Percentiles rank a stretch among this genome's conserved stretches.
Conservation (phyloP, 2,113 vertebrate species). For the Corydoras maculifer region DNA sequence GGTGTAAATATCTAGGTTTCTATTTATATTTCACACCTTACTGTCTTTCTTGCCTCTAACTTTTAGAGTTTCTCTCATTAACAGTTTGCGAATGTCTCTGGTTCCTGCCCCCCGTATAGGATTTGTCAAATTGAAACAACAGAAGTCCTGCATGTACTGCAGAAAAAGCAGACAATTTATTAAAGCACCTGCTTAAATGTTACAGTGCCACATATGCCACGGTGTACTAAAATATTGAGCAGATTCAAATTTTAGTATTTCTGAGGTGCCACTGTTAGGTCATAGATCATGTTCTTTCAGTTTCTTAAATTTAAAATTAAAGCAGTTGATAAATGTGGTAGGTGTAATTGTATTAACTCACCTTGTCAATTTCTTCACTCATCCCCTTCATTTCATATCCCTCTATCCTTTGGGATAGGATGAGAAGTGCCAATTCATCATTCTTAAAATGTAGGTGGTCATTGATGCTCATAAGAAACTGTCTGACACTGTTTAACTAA, state of each 20-base stretch:
- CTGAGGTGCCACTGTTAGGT: no score
- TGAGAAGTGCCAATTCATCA: constrained; percentile 56
- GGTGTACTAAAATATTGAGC: no score
- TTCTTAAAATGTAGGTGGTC: constrained; percentile 55
- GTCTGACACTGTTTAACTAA: constrained; percentile 58
- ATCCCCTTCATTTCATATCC: constrained; percentile 62
- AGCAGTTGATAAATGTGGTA: no score
- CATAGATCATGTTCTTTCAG: no score
- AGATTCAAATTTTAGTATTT: no score
- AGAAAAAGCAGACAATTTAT: constrained; percentile 4
- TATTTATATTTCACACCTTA: constrained; percentile 61
- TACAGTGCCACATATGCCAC: no score
- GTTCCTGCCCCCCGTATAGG: constrained; percentile 62
- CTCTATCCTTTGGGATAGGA: constrained; percentile 61
- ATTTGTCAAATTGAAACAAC: constrained; percentile 64
- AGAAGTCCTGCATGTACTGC: constrained; percentile 66
- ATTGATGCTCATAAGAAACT: constrained; percentile 65
- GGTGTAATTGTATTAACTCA: constrained; percentile 35
- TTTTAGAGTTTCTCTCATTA: constrained; percentile 67
- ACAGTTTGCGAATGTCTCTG: constrained; percentile 61
- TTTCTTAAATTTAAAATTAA: no score
- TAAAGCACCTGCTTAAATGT: neutral
- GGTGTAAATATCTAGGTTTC: neutral
- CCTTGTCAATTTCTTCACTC: constrained; percentile 68
- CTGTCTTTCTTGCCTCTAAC: constrained; percentile 71